Conservation (phyloP, 2,888 invertebrate genomes). For the Oscheius sp. region DNA sequence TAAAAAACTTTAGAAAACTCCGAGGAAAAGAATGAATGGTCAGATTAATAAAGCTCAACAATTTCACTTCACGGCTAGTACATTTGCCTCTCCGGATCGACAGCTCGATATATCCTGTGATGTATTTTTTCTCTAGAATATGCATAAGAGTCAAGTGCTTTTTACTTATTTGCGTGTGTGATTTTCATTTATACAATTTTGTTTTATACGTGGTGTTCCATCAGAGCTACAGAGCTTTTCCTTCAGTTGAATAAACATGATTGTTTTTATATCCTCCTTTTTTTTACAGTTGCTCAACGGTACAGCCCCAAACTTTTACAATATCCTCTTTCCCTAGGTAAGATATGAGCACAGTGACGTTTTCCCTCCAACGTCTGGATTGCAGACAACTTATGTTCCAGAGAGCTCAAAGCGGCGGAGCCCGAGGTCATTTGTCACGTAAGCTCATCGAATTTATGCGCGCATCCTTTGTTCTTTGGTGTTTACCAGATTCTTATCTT, state of each 20-base stretch:
- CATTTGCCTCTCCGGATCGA: background rate
- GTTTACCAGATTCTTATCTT: conserved; percentile 3
- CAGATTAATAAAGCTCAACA: conserved; percentile 39
- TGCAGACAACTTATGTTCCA: no score
- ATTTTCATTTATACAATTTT: conserved; percentile 2
- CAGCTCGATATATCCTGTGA: conserved; percentile 16
- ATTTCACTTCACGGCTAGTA: background rate
- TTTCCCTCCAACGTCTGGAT: no score
- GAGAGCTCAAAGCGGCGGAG: background rate
- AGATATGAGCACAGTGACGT: background rate
- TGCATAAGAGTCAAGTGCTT: conserved; percentile 13
- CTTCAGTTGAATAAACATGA: conserved; percentile 4
- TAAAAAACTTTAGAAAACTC: conserved; percentile 36
- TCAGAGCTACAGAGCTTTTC: conserved; percentile 12
- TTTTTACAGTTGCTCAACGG: background rate
- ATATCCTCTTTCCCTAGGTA: background rate
- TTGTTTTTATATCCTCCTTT: background rate
- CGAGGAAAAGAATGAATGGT: conserved; percentile 60
- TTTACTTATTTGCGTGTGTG: background rate
- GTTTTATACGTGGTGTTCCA: conserved; percentile 1
- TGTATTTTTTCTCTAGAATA: background rate
- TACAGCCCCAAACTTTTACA: background rate
- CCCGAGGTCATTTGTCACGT: background rate
- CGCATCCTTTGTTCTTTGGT: background rate
- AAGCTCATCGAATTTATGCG: background rate